These are phyloP conservation scores for Brachypalpus laphriformis DNA, from an alignment of 2,888 invertebrate species.

Conservation along the genomic window DNA sequence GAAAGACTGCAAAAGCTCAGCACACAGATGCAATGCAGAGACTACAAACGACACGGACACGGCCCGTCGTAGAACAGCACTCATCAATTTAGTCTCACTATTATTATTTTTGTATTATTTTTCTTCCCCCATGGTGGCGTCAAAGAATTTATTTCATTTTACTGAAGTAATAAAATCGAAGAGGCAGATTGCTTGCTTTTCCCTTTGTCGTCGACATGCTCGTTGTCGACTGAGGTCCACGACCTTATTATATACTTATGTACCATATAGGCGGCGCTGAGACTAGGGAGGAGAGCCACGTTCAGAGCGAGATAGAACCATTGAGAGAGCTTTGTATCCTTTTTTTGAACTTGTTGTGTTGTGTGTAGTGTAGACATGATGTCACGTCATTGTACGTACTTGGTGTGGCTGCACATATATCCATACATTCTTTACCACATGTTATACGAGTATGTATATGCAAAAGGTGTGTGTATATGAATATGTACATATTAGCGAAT, in stretches of 20 bases:
- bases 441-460: slow-evolving; percentile 44
- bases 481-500: slow-evolving; percentile 8
- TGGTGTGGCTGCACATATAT: slow-evolving; percentile 35
- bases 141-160: slow-evolving; percentile 74
- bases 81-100: slow-evolving; percentile 73
- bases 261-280: slow-evolving; percentile 54
- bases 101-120: slow-evolving; percentile 70
- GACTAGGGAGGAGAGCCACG: slow-evolving; percentile 17
- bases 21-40: slow-evolving; percentile 61
- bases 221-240: slow-evolving; percentile 71
- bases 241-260: slow-evolving; percentile 73
- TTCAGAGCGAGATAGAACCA: slow-evolving; percentile 60
- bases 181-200: slow-evolving; percentile 73
- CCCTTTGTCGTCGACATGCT: slow-evolving; percentile 69
- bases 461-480: slow-evolving; percentile 23
- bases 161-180: slow-evolving; percentile 74
- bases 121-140: slow-evolving; percentile 72
- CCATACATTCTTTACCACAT: slow-evolving; percentile 73
- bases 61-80: slow-evolving; percentile 55
- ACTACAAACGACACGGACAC: slow-evolving; percentile 54
- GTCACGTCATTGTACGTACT: slow-evolving; percentile 71
- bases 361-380: slow-evolving; percentile 72
- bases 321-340: slow-evolving; percentile 70
- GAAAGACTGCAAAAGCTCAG: slow-evolving; percentile 73
- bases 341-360: slow-evolving; percentile 73